A percentile compares a stretch with the other conserved stretches of the same genome.
Evolutionary conservation across 2,113 vertebrate genomes (phyloP).

Genomic region (Siniperca chuatsi): DNA sequence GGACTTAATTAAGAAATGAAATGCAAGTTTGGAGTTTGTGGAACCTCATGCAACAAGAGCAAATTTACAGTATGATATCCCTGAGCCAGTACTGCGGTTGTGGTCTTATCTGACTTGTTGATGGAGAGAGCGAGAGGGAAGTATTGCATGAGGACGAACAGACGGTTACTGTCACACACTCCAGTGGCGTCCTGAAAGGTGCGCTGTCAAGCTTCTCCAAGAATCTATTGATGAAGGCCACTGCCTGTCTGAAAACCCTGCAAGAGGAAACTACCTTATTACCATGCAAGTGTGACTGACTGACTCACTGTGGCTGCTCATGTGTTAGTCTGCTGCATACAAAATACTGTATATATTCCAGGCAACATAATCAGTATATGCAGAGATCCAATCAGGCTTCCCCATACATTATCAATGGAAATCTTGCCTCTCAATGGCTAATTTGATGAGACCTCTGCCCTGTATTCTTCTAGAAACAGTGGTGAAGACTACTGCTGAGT

Average conservation of each 20-base stretch:
- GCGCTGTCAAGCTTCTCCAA: constrained; percentile 62
- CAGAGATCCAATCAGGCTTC: constrained; percentile 22
- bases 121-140: constrained; percentile 41
- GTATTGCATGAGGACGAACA: constrained; percentile 50
- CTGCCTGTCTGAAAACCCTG: constrained; percentile 55
- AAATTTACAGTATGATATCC: background rate
- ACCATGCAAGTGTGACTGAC: constrained; percentile 57
- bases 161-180: constrained; percentile 80
- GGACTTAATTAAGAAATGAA: constrained; percentile 16
- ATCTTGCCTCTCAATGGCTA: constrained; percentile 34
- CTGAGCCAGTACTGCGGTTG: background rate
- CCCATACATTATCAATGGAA: constrained; percentile 17
- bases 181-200: constrained; percentile 75
- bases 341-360: constrained; percentile 16
- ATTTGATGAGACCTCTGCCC: constrained; percentile 53
- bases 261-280: constrained; percentile 61
- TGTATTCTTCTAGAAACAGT: constrained; percentile 43
- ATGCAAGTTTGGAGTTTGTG: constrained; percentile 2
- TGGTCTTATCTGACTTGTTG: constrained; percentile 26
- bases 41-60: background rate
- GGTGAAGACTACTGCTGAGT: constrained; percentile 27
- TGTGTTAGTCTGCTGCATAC: constrained; percentile 26
- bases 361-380: constrained; percentile 27
- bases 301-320: constrained; percentile 44
- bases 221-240: constrained; percentile 65